Evolutionary conservation across 2,888 invertebrate genomes (phyloP).

Genomic region (Eristalis arbustorum): DNA sequence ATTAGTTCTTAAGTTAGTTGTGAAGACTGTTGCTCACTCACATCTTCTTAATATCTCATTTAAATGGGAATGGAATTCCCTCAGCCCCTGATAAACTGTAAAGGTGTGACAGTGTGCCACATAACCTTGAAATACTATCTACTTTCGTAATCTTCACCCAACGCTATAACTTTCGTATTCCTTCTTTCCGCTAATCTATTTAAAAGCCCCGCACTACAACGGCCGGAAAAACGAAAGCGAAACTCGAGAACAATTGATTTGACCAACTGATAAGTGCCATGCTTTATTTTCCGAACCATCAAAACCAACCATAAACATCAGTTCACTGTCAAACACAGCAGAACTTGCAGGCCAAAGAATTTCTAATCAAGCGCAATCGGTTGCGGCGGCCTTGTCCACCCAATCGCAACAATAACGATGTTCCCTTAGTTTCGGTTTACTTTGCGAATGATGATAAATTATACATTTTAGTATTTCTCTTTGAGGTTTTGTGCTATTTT

Average conservation of each 20-base stretch:
- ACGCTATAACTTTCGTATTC: too few relatives aligned
- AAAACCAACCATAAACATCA: conserved; percentile 5
- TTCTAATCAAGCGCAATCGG: conserved; percentile 37
- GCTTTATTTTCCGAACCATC: background rate
- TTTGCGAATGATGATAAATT: conserved; percentile 22
- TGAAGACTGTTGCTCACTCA: too few relatives aligned
- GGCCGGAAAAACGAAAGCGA: background rate
- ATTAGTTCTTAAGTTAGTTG: too few relatives aligned
- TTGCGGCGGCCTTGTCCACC: conserved; percentile 44
- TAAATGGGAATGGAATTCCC: too few relatives aligned
- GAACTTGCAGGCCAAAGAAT: background rate
- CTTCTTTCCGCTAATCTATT: too few relatives aligned
- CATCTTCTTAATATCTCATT: too few relatives aligned
- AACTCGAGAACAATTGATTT: conserved; percentile 23
- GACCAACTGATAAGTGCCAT: conserved; percentile 8
- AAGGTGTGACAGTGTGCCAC: too few relatives aligned
- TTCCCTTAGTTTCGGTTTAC: conserved; percentile 3
- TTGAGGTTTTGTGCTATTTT: background rate
- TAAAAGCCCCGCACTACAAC: too few relatives aligned
- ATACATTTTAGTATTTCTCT: conserved; percentile 2
- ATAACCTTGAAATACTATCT: too few relatives aligned
- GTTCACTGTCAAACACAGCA: conserved; percentile 19
- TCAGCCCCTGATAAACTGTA: too few relatives aligned
- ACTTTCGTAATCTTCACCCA: too few relatives aligned
- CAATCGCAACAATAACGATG: background rate